Evolutionary conservation across 2,113 vertebrate genomes (phyloP).

Genomic region (Chauna torquata): DNA sequence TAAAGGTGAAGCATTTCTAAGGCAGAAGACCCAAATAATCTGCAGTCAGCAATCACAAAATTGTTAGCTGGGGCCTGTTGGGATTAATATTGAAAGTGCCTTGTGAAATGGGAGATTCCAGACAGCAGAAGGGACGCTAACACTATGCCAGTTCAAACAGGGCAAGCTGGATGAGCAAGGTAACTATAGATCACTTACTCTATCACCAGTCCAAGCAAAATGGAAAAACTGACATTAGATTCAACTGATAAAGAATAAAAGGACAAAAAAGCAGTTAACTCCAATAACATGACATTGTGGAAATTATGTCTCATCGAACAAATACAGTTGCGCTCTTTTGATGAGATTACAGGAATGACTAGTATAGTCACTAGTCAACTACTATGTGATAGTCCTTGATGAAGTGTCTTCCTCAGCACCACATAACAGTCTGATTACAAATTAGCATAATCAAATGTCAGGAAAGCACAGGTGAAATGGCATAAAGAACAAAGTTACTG

Average conservation of each 20-base stretch:
- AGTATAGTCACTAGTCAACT: background rate
- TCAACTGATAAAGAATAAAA: constrained; percentile 25
- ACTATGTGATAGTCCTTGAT: background rate
- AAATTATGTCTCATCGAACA: constrained; percentile 37
- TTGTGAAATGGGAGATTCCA: constrained; percentile 10
- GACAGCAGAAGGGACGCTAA: background rate
- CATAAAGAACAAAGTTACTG: constrained; percentile 17
- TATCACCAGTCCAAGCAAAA: constrained; percentile 15
- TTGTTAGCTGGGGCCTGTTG: background rate
- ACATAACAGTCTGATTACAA: background rate
- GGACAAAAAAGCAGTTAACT: background rate
- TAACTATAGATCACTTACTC: constrained; percentile 5
- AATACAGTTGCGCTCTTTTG: background rate
- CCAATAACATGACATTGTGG: background rate
- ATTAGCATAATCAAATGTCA: constrained; percentile 30
- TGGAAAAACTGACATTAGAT: constrained; percentile 40
- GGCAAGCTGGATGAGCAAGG: constrained; percentile 52
- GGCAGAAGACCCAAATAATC: background rate
- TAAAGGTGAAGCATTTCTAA: background rate
- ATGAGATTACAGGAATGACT: background rate
- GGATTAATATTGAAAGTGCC: background rate
- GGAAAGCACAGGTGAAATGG: background rate
- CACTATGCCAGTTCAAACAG: constrained; percentile 18
- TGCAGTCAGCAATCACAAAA: background rate
- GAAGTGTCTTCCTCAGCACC: background rate